Evolutionary conservation across 1,140 invertebrate genomes (phyloP), one percentile per base, ranked within the genome.

Genomic region (Drosophila mayri): DNA sequence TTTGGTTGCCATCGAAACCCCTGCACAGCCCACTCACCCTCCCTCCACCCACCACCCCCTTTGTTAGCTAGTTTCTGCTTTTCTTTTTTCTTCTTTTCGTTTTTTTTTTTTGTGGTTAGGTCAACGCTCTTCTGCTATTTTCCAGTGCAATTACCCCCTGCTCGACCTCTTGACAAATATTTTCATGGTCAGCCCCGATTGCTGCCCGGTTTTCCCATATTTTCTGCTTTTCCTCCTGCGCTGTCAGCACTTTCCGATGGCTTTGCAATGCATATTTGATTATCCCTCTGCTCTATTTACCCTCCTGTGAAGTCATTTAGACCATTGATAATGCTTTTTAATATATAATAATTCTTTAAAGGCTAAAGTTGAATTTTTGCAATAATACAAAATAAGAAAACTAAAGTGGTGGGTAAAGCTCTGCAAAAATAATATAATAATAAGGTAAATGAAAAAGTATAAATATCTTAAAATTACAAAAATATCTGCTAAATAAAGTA

Each of bases 111-210:
- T 72, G 22, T 44, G 70, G 67, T 46, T 72, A 70, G 70, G 70
- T 73, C 70, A 73, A 60, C 44, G 70, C 54, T 73, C 68, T 25
- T 50, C 47, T 38, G 20, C 35, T n/a, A 44, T 68, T 58, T 72
- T 49, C 68, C 70, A 73, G 52, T 73, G 70, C 70, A 60, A 50
- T 60, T 71, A 41, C 43, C 22, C 47, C 3, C 47, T 18, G 55
- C 44, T 14, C 37, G 20, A 38, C 30, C 68, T 54, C 38, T 64
- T 38, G 55, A 18, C 67, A 60, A 73, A 73, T 72, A 73, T 72
- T 72, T 73, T 73, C 70, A 73, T 73, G 70, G 70, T 73, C 70
- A 73, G 67, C 44, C 54, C 32, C 52, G n/a, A 47, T 49, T 72
- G 37, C 38, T 12, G 40, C 38, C 50, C 38, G 50, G 12, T 16